These are phyloP conservation scores for Drosophila flavopinicola DNA, from an alignment of 2,888 invertebrate species.

Conservation along the genomic window DNA sequence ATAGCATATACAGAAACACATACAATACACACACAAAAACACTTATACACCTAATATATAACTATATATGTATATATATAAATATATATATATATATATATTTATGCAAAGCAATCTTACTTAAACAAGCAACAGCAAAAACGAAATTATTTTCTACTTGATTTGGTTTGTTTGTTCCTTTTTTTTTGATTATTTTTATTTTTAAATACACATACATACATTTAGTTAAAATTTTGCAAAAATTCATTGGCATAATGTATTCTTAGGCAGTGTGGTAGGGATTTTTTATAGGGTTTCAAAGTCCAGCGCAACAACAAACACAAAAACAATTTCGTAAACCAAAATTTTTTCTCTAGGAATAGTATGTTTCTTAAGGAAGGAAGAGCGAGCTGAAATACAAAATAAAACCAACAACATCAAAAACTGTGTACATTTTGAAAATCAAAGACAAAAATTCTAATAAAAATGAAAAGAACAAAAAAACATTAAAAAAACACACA, in stretches of 20 bases:
- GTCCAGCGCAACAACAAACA: conserved; percentile 30
- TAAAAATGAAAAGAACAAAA: conserved; percentile 45
- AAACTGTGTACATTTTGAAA: conserved; percentile 65
- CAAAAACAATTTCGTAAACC: conserved; percentile 62
- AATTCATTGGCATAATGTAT: conserved; percentile 45
- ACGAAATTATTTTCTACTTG: conserved; percentile 6
- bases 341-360: conserved; percentile 69
- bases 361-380: conserved; percentile 55
- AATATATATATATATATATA: conserved; percentile 11
- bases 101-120: conserved; percentile 37
- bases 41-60: conserved; percentile 22
- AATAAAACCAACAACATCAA: conserved; percentile 19
- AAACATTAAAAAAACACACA: conserved; percentile 1
- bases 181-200: conserved; percentile 3
- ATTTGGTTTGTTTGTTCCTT: conserved; percentile 4
- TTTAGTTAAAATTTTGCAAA: conserved; percentile 38
- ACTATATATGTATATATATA: conserved; percentile 17
- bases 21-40: conserved; percentile 2
- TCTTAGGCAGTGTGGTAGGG: conserved; percentile 58
- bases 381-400: conserved; percentile 61
- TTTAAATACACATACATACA: conserved; percentile 34
- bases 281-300: conserved; percentile 57
- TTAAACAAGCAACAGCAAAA: no score
- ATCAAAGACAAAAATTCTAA: conserved; percentile 69
- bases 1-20: conserved; percentile 15